A percentile compares a stretch with the other conserved stretches of the same genome.
These are phyloP conservation scores for Saturnia pavonia DNA, from an alignment of 2,888 invertebrate genomes.

Conservation along the genomic window DNA sequence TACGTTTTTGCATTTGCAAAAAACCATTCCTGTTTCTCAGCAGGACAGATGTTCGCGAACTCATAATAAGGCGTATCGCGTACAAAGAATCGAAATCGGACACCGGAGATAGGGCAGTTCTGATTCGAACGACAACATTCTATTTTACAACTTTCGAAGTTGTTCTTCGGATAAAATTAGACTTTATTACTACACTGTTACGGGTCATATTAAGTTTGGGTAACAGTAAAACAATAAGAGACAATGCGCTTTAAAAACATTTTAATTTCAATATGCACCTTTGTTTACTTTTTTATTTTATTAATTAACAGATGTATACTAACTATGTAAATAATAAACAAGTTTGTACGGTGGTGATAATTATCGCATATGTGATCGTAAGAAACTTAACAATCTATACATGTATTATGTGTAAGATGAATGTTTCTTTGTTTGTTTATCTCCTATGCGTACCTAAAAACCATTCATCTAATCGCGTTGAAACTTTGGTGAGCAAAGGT, in stretches of 20 bases:
- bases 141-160: slow-evolving; percentile 44
- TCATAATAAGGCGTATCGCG: slow-evolving; percentile 80
- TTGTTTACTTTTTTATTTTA: slow-evolving; percentile 58
- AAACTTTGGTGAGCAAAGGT: no score
- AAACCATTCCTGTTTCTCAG: slow-evolving; percentile 45
- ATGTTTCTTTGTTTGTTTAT: no score
- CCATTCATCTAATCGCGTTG: no score
- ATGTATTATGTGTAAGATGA: slow-evolving; percentile 46
- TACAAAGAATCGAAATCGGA: slow-evolving; percentile 80
- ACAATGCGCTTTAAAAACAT: slow-evolving; percentile 60
- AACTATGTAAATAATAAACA: slow-evolving; percentile 21
- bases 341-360: slow-evolving; percentile 23
- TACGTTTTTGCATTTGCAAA: slow-evolving; percentile 36
- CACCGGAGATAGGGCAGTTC: slow-evolving; percentile 78
- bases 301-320: slow-evolving; percentile 27
- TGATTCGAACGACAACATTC: slow-evolving; percentile 62
- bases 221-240: slow-evolving; percentile 28
- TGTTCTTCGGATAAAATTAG: slow-evolving; percentile 40
- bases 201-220: background rate
- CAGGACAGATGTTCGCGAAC: slow-evolving; percentile 75
- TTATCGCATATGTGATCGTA: background rate
- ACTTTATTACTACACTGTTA: slow-evolving; percentile 29
- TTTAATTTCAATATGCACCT: slow-evolving; percentile 74
- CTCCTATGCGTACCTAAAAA: no score
- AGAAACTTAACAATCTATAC: slow-evolving; percentile 48